Conservation (phyloP, 2,113 vertebrate species). For the Austrofundulus limnaeus region DNA sequence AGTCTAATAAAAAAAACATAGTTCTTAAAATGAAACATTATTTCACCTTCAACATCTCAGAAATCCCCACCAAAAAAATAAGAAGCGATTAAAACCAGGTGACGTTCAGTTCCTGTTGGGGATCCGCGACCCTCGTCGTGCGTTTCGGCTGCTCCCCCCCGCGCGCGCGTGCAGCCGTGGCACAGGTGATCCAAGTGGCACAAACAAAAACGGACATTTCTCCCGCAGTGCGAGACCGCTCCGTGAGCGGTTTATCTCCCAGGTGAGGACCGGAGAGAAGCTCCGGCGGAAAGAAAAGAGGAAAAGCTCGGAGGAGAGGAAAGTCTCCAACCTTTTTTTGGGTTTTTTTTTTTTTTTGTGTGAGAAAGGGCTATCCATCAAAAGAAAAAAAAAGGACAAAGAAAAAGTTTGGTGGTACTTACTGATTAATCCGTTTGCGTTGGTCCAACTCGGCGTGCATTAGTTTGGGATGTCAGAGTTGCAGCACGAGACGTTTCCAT, state of each 20-base stretch:
- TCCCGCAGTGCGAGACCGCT: conserved; percentile 8
- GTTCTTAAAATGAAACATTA: neutral
- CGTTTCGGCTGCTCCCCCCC: conserved; percentile 12
- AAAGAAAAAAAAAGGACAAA: conserved; percentile 18
- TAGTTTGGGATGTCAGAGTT: conserved; percentile 52
- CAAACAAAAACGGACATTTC: conserved; percentile 7
- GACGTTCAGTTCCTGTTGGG: conserved; percentile 9
- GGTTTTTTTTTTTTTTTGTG: too few species aligned
- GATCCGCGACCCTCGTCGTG: conserved; percentile 29
- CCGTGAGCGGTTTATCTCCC: conserved; percentile 5
- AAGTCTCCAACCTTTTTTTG: conserved; percentile 30
- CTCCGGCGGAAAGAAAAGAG: neutral
- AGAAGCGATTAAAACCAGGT: neutral
- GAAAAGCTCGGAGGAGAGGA: conserved; percentile 5
- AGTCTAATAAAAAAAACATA: too few species aligned
- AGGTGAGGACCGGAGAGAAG: neutral
- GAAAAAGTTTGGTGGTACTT: conserved; percentile 66
- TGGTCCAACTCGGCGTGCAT: conserved; percentile 60
- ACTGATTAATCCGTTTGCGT: conserved; percentile 61
- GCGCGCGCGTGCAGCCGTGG: conserved; percentile 30
- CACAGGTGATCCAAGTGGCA: too few species aligned
- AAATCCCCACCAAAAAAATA: conserved; percentile 6
- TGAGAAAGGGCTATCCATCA: too few species aligned
- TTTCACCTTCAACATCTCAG: conserved; percentile 46
- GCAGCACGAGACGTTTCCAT: conserved; percentile 60